A percentile compares a stretch with the other conserved stretches of the same genome.
These are phyloP conservation scores for Orestias chungarensis DNA, from an alignment of 2,797 vertebrate species.

Conservation along the genomic window DNA sequence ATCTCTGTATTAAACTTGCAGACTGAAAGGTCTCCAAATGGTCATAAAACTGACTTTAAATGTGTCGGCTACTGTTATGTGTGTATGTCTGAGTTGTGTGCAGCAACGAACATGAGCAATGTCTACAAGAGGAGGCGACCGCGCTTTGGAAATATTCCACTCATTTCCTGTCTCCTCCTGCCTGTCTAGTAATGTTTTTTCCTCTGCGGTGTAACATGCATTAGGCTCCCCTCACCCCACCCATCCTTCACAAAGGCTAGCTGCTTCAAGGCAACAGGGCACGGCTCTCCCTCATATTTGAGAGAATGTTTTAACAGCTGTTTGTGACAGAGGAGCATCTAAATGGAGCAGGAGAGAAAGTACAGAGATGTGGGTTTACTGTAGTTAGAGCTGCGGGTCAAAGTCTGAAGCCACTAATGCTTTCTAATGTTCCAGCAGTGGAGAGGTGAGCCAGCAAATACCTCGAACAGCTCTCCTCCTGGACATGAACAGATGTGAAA, in stretches of 20 bases:
- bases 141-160: slow-evolving; percentile 41
- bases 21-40: slow-evolving; percentile 7
- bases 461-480: too few relatives aligned
- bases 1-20: background rate
- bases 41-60: slow-evolving; percentile 11
- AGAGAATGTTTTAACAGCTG: slow-evolving; percentile 43
- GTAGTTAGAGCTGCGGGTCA: slow-evolving; percentile 7
- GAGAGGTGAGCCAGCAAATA: slow-evolving; percentile 11
- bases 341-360: background rate
- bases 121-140: slow-evolving; percentile 50
- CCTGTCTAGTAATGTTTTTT: slow-evolving; percentile 42
- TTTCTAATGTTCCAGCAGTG: slow-evolving; percentile 12
- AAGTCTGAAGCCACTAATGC: slow-evolving; percentile 35
- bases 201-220: slow-evolving; percentile 2
- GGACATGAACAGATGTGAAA: too few relatives aligned
- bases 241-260: slow-evolving; percentile 31
- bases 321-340: background rate
- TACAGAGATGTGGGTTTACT: slow-evolving; percentile 5
- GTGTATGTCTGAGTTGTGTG: slow-evolving; percentile 34
- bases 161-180: slow-evolving; percentile 62
- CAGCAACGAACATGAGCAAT: slow-evolving; percentile 38
- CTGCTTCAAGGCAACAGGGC: slow-evolving; percentile 7
- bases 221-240: slow-evolving; percentile 13
- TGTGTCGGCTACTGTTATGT: slow-evolving; percentile 30
- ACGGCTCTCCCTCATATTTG: background rate